Conservation (phyloP, 2,797 vertebrate genomes). For the Diplodus puntazzo region DNA sequence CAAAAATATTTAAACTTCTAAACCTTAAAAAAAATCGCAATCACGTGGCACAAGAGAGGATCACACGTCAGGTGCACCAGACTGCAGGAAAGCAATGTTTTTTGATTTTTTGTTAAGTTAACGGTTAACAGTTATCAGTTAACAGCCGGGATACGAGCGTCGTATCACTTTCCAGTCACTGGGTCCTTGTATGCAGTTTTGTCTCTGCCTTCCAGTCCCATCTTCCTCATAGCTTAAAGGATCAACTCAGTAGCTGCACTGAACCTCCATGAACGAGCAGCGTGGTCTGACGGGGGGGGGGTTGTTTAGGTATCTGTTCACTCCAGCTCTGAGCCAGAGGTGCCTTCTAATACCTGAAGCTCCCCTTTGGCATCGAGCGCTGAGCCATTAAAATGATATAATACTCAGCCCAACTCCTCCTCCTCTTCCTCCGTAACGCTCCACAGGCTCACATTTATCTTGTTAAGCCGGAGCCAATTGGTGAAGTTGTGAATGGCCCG, state of each 20-base stretch:
- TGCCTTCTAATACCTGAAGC: slow-evolving; percentile 28
- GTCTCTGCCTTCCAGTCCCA: slow-evolving; percentile 23
- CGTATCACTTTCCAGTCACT: slow-evolving; percentile 6
- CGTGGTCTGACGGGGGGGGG: background rate
- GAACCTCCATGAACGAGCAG: slow-evolving; percentile 8
- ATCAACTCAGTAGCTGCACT: slow-evolving; percentile 15
- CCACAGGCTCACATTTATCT: slow-evolving; percentile 26
- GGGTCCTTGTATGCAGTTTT: background rate
- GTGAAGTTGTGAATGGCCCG: slow-evolving; percentile 4
- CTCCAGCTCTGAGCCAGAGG: slow-evolving; percentile 10
- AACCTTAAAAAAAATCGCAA: too few species aligned
- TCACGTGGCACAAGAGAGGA: too few species aligned
- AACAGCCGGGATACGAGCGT: background rate
- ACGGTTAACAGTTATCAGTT: too few species aligned
- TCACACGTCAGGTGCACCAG: too few species aligned
- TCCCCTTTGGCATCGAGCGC: background rate
- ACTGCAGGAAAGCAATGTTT: too few species aligned
- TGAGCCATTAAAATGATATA: slow-evolving; percentile 11
- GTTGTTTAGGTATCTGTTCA: slow-evolving; percentile 19
- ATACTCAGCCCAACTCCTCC: slow-evolving; percentile 7
- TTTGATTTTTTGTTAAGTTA: too few species aligned
- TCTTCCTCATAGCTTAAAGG: slow-evolving; percentile 25
- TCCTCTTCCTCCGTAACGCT: slow-evolving; percentile 8
- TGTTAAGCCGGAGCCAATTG: slow-evolving; percentile 9
- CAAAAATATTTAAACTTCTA: too few species aligned